Conservation (phyloP, 2,113 vertebrate species). For the Turdus rufiventris region DNA sequence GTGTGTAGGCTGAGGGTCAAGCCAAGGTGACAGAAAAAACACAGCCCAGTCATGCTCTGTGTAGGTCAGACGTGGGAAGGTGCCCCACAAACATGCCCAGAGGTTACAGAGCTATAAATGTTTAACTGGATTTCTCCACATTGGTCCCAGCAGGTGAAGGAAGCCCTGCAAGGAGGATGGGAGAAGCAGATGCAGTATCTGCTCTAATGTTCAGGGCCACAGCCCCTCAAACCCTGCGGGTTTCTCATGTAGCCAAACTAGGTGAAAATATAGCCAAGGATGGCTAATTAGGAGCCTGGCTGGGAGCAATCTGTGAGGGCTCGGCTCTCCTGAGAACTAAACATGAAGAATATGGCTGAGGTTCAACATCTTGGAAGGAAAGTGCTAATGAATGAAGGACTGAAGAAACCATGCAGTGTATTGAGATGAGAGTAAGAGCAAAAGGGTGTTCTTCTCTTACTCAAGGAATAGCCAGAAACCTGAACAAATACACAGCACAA, state of each 20-base stretch:
- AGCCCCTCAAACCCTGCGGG: background rate
- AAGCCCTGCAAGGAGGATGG: background rate
- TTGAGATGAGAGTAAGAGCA: background rate
- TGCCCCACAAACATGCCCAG: background rate
- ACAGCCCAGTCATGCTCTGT: background rate
- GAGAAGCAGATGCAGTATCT: background rate
- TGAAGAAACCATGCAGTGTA: background rate
- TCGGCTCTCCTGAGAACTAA: background rate
- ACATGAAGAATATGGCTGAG: background rate
- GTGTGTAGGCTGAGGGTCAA: background rate
- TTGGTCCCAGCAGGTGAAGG: background rate
- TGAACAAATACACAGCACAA: background rate
- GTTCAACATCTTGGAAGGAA: background rate
- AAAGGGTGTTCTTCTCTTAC: background rate
- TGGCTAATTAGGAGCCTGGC: background rate
- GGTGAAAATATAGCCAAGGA: background rate
- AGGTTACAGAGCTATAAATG: constrained; percentile 6
- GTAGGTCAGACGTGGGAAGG: background rate
- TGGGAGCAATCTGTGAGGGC: background rate
- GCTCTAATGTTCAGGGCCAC: background rate
- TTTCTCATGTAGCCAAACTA: background rate
- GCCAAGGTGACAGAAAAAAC: background rate
- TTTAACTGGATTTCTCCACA: background rate
- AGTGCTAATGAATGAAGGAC: background rate
- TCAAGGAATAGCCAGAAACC: background rate